These are phyloP conservation scores for Hypotaenidia philippensis DNA, from an alignment of 2,797 vertebrate genomes.

Conservation along the genomic window DNA sequence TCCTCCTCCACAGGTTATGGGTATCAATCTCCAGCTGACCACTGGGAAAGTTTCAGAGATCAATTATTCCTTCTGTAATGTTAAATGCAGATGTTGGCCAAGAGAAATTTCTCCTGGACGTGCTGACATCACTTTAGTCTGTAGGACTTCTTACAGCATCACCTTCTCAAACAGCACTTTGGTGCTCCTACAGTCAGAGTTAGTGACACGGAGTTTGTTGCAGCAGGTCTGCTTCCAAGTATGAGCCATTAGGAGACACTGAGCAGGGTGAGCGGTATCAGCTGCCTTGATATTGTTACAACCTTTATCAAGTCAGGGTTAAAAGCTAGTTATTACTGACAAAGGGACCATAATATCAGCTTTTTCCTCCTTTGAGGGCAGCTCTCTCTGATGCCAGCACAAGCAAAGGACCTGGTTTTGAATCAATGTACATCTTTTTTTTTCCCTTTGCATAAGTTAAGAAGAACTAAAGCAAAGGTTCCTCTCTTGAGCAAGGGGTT, in stretches of 20 bases:
- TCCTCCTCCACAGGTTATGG: background rate
- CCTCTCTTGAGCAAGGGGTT: background rate
- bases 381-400: background rate
- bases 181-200: background rate
- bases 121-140: background rate
- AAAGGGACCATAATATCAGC: background rate
- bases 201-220: background rate
- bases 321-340: constrained; percentile 15
- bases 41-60: background rate
- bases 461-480: background rate
- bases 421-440: background rate
- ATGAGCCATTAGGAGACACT: background rate
- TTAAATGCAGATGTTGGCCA: background rate
- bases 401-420: background rate
- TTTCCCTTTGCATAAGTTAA: background rate
- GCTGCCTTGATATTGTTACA: background rate
- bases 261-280: background rate
- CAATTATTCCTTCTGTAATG: background rate
- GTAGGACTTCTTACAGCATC: background rate
- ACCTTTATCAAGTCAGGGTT: background rate
- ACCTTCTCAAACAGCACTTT: constrained; percentile 1
- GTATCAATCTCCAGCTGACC: background rate
- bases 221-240: constrained; percentile 9
- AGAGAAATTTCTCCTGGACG: background rate
- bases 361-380: background rate